A percentile compares a stretch with the other conserved stretches of the same genome.
Evolutionary conservation across 2,113 vertebrate species (phyloP).

Genomic region (Catagonus wagneri): DNA sequence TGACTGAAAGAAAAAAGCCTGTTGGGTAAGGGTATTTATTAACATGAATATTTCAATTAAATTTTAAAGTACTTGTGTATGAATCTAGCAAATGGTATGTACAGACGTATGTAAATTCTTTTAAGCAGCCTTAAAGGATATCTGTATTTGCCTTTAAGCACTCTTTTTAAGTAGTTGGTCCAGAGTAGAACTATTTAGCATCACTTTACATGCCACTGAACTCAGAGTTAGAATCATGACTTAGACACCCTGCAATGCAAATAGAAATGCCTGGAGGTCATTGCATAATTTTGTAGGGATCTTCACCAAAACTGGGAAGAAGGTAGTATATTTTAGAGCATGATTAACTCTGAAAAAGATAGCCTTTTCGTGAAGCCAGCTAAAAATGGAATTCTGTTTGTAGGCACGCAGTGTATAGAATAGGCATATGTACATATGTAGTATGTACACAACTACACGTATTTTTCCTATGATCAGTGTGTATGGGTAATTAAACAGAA

Average conservation of each 20-base stretch:
- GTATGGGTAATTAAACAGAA: constrained; percentile 69
- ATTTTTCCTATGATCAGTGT: background rate
- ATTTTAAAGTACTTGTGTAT: background rate
- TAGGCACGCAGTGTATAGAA: background rate
- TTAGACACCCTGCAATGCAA: constrained; percentile 15
- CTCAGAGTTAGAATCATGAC: constrained; percentile 26
- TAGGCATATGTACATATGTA: background rate
- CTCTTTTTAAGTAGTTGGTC: constrained; percentile 42
- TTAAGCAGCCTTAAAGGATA: background rate
- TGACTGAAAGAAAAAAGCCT: background rate
- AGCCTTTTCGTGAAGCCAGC: constrained; percentile 2
- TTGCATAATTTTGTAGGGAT: constrained; percentile 27
- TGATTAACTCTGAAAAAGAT: constrained; percentile 45
- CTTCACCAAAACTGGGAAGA: constrained; percentile 32
- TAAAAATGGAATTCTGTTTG: background rate
- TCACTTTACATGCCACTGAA: constrained; percentile 53
- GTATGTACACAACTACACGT: background rate
- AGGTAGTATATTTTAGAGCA: background rate
- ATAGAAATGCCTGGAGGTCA: constrained; percentile 46
- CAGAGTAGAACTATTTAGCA: background rate
- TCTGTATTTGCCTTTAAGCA: constrained; percentile 14
- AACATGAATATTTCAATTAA: constrained; percentile 12
- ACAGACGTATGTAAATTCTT: background rate
- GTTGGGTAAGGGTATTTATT: constrained; percentile 12
- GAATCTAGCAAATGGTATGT: background rate